Evolutionary conservation across 2,113 vertebrate genomes (phyloP).

Genomic region (Corydoras sp.): DNA sequence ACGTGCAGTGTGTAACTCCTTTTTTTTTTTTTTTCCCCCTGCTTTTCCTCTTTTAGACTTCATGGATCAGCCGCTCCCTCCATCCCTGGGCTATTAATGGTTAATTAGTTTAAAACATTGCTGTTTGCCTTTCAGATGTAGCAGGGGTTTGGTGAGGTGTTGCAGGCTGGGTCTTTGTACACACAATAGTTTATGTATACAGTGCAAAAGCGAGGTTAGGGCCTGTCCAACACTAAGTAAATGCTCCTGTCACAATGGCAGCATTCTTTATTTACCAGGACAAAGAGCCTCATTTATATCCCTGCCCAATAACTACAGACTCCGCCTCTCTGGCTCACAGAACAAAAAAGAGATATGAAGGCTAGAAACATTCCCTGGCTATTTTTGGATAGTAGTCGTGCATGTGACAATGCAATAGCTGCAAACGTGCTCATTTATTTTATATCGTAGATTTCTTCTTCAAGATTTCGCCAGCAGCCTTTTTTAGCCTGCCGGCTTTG

Average conservation of each 20-base stretch:
- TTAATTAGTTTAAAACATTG: slow-evolving; percentile 98
- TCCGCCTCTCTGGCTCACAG: slow-evolving; percentile 73
- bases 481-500: slow-evolving; percentile 4
- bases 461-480: slow-evolving; percentile 3
- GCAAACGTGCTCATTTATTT: slow-evolving; percentile 46
- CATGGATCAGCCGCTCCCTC: slow-evolving; percentile 25
- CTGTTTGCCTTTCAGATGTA: slow-evolving; percentile 86
- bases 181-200: slow-evolving; percentile 72
- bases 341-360: slow-evolving; percentile 11
- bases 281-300: slow-evolving; percentile 95
- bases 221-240: slow-evolving; percentile 81
- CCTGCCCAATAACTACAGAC: slow-evolving; percentile 92
- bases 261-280: slow-evolving; percentile 96
- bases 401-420: slow-evolving; percentile 29
- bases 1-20: slow-evolving; percentile 85
- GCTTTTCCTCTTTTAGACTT: slow-evolving; percentile 48
- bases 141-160: slow-evolving; percentile 57
- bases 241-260: slow-evolving; percentile 90
- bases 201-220: slow-evolving; percentile 68
- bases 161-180: slow-evolving; percentile 57
- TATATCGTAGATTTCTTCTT: slow-evolving; percentile 7
- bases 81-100: slow-evolving; percentile 85
- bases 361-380: background rate
- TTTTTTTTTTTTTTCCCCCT: slow-evolving; percentile 48
- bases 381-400: too few relatives aligned